Base-by-base conservation (phyloP, 2,888 invertebrate genomes). In the Heliconius sara region DNA sequence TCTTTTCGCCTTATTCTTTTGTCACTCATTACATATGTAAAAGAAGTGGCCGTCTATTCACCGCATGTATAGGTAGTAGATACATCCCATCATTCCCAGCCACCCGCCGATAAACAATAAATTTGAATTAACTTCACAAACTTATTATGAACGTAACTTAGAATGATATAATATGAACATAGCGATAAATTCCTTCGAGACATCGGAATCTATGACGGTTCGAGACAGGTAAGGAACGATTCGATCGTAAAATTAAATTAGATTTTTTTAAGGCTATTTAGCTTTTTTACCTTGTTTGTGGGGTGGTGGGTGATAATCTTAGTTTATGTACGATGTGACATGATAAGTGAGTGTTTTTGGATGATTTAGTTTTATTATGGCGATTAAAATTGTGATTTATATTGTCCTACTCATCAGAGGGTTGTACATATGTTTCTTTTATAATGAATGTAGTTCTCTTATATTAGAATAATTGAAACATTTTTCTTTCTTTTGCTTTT, bases 191-290 rank as follows among this genome's bases (percentile, higher is more conserved):
- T 88, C 84, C 85, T 83, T 84, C 86, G 84, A 87, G 91, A 91
- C 91, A 89, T 88, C 85, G 89, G 91, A 88, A 89, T 90, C 91
- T 91, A 91, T 91, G 90, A 89, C 88, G 90, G 88, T 87, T 89
- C 87, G 83, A 85, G 91, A 91, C 91, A 91, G 91, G 90, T 90
- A 88, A 87, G 84, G 87, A 86, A 84, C 81, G 82, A 78, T 78
- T 72, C 70, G 83, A 83, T 87, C 89, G 89, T 91, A 89, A 90
- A 89, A 91, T 90, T 89, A 91, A 91, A 91, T 91, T 90, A 90
- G 88, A 89, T 90, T 88, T 89, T 88, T 89, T 88, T 85, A 85
- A 86, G 87, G 83, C 84, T 83, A 83, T 86, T 85, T 88, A 87
- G 87, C 83, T 83, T 87, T 85, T 87, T 34, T 34, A 30, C 22